Evolutionary conservation across 2,888 invertebrate genomes (phyloP), one percentile per base, ranked within the genome.

Genomic region (Strigamia maritima): DNA sequence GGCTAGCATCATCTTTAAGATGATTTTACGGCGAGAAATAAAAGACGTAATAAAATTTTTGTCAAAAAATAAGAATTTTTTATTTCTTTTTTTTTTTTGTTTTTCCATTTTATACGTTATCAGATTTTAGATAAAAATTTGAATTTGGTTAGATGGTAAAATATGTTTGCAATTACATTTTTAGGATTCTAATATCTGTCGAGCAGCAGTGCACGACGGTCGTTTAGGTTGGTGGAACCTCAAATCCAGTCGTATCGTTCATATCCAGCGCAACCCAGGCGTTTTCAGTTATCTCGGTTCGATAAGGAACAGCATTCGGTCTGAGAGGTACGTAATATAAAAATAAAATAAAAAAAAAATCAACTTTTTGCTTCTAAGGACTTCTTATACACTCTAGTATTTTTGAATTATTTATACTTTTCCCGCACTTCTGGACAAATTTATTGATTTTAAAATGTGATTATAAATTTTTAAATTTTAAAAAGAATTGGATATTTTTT

Each of bases 161-260:
- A 70, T 65, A 65, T 70, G 70, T 70, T 70, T 70, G 70, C 26
- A 70, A 70, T 70, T 70, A 70, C 75, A 75, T 38, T 75, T 75
- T 75, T 28, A 77, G 77, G 77, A 77, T 19, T 77, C 77, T 44
- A 77, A 77, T 44, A 77, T 77, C 44, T 77, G 77, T 77, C 77
- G 77, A 44, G 77, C 77, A 28, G 77, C 77, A 28, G 40, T 77
- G n/a, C 77, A 77, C 77, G 77, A 77, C 28, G 77, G 77, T 77
- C 77, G 77, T 49, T 77, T 77, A 44, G 38, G 49, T 77, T 44
- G 40, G 44, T 44, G 26, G 38, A 28, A 38, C 44, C 44, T 77
- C 31, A 75, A 75, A 35, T 38, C 35, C 38, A 40, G 75, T 35
- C 75, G 75, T 38, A 40, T 75, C 75, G 75, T 75, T 40, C 35